Evolutionary conservation across 1,140 invertebrate genomes (phyloP).

Genomic region (Drosophila littoralis): DNA sequence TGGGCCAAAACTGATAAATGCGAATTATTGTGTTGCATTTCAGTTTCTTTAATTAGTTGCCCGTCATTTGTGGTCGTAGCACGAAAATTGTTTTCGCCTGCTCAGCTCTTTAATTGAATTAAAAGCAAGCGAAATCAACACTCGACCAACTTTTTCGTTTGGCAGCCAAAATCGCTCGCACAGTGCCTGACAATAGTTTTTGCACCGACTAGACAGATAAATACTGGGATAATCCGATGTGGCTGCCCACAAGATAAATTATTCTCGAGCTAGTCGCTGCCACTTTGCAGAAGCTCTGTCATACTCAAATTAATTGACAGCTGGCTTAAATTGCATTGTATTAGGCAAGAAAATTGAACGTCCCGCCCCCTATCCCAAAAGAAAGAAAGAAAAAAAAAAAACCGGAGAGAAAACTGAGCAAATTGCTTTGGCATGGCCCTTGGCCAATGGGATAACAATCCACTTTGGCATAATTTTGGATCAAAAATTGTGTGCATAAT

Average conservation of each 20-base stretch:
- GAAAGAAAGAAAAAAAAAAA: neutral
- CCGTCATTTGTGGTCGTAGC: conserved; percentile 13
- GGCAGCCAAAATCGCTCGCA: conserved; percentile 10
- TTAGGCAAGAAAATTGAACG: conserved; percentile 26
- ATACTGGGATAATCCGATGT: conserved; percentile 18
- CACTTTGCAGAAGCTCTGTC: conserved; percentile 20
- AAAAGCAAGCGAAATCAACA: conserved; percentile 12
- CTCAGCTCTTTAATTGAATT: conserved; percentile 22
- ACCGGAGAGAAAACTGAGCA: conserved; percentile 23
- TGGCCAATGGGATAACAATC: conserved; percentile 64
- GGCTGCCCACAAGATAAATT: conserved; percentile 37
- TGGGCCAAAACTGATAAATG: conserved; percentile 58
- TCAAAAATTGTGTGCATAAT: conserved; percentile 63
- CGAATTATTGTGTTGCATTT: conserved; percentile 41
- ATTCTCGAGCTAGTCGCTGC: conserved; percentile 21
- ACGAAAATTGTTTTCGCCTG: conserved; percentile 24
- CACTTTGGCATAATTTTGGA: conserved; percentile 75
- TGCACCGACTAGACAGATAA: conserved; percentile 30
- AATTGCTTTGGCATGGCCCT: conserved; percentile 55
- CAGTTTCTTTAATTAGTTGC: conserved; percentile 51
- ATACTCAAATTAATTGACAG: conserved; percentile 67
- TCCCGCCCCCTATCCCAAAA: neutral
- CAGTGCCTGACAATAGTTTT: conserved; percentile 30
- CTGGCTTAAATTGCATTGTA: conserved; percentile 60
- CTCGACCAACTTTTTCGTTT: conserved; percentile 7